Evolutionary conservation across 2,888 invertebrate genomes (phyloP).

Genomic region (Aspidiotus destructor): DNA sequence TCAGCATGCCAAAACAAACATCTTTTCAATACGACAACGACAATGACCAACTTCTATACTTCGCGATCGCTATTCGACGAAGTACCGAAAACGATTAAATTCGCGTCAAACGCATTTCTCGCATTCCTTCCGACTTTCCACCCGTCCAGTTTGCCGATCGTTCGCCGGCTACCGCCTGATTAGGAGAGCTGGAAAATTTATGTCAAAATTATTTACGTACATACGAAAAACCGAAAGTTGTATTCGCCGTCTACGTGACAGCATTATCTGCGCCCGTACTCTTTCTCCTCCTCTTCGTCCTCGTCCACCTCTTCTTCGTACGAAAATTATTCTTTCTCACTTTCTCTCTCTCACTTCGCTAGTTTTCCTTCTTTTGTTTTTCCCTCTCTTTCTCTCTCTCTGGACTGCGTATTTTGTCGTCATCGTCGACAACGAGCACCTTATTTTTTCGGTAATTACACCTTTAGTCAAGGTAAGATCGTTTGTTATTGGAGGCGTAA

Average conservation of each 20-base stretch:
- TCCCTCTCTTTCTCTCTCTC: background rate
- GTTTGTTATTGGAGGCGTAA: constrained; percentile 2
- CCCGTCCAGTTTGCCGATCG: background rate
- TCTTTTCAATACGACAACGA: constrained; percentile 6
- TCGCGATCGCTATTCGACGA: background rate
- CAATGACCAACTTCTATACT: background rate
- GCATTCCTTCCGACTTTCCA: background rate
- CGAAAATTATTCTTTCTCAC: no score
- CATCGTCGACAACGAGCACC: constrained; percentile 3
- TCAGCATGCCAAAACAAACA: constrained; percentile 28
- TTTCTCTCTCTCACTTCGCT: no score
- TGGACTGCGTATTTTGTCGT: background rate
- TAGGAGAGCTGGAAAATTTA: background rate
- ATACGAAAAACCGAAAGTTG: background rate
- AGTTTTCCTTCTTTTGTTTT: background rate
- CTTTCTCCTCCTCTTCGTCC: no score
- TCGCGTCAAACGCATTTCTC: constrained; percentile 4
- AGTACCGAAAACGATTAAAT: background rate
- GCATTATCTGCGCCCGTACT: no score
- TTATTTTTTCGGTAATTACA: constrained; percentile 25
- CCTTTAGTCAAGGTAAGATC: constrained; percentile 18
- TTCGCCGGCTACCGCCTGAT: background rate
- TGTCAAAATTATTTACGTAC: background rate
- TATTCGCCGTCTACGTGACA: background rate
- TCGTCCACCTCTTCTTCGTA: no score